Base-by-base conservation (phyloP, 2,888 invertebrate genomes). In the Mesorhabditis belari region DNA sequence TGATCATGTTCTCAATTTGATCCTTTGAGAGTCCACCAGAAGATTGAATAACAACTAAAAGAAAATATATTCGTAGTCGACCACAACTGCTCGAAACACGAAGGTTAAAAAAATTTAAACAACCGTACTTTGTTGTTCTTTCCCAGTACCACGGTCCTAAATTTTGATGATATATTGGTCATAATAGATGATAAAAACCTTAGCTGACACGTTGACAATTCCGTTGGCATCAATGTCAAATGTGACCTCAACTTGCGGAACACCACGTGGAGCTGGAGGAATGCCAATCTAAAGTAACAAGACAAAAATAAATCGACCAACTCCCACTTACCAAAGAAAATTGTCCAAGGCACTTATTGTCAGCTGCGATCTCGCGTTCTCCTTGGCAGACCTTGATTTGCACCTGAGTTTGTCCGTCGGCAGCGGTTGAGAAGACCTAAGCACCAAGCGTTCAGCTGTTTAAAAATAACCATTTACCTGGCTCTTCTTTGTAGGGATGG, bases 191-290 rank as follows among this genome's bases (percentile, higher is more conserved):
- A n/a, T n/a, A n/a, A n/a, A n/a, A n/a, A n/a, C n/a, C 67, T 92
- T 86, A 0, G 98, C 98, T 3, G 94, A 94, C 0, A 98, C 98
- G 82, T 98, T 93, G 6, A 98, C 96, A 81, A 99, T 99, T 68
- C 98, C 98, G 83, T 98, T 98, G 63, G 96, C 96, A 85, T 98
- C 96, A 81, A 98, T 98, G 82, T 98, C 96, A 84, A 98, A 98
- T 1, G 95, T 93, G 27, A 98, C 92, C 83, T 94, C 72, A 76
- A 94, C 87, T 84, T 95, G 94, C 0, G 96, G 95, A 17, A 96
- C 92, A 51, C 92, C 96, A 71, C 92, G 87, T 0, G 92, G 95
- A 71, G 92, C 95, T 61, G 93, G 96, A 64, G 92, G 96, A 81
- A 92, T 95, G 67, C 92, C 96, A 71, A 85, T 76, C 82, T 82